These are phyloP conservation scores for Aythya baeri DNA, from an alignment of 2,113 vertebrate species.

Conservation along the genomic window DNA sequence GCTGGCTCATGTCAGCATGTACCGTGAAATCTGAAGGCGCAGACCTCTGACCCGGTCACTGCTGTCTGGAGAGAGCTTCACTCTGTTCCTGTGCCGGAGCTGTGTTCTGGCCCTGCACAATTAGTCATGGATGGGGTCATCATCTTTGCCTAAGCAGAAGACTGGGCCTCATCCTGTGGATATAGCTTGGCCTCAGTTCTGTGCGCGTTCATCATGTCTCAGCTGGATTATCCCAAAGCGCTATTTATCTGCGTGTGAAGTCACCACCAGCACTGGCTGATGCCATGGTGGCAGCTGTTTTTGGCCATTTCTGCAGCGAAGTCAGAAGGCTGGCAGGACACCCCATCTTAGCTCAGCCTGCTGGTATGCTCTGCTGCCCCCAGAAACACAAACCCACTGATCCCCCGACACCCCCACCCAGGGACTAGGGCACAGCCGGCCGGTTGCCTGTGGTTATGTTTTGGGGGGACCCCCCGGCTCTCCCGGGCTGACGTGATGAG, in stretches of 20 bases:
- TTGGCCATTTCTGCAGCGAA: neutral
- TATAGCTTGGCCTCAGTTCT: neutral
- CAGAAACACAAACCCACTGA: neutral
- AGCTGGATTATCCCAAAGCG: neutral
- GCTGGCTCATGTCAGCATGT: neutral
- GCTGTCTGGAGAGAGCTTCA: neutral
- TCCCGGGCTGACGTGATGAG: neutral
- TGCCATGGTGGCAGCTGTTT: neutral
- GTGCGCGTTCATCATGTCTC: neutral
- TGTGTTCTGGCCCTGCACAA: neutral
- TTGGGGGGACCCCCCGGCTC: neutral
- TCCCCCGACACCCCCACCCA: no score
- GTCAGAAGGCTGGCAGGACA: neutral
- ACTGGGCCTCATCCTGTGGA: neutral
- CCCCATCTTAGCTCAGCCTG: neutral
- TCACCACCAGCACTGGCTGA: neutral
- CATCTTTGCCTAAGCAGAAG: neutral
- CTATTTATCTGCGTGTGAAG: neutral
- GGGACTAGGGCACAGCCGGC: neutral
- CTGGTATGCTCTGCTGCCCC: neutral
- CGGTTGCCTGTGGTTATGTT: no score
- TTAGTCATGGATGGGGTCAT: neutral
- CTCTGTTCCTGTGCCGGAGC: neutral
- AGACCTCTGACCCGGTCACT: no score
- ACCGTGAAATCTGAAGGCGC: rapidly evolving